Evolutionary conservation across 2,113 vertebrate genomes (phyloP).

Genomic region (Thamnaconus septentrionalis): DNA sequence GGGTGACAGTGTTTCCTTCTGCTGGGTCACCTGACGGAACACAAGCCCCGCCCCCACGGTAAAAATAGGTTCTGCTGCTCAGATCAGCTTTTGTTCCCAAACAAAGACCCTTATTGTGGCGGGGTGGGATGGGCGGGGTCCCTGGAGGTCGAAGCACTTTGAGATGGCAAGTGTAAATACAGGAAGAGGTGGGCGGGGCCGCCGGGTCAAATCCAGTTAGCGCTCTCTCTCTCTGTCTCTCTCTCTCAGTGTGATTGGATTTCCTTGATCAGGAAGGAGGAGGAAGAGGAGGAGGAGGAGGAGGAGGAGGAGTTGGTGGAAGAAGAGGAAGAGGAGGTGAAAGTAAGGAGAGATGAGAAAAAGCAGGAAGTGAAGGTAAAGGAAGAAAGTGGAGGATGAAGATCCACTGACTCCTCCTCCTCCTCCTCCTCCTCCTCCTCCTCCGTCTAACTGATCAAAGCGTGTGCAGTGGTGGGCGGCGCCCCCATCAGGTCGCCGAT

Average conservation of each 20-base stretch:
- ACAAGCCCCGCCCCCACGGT: slow-evolving; percentile 11
- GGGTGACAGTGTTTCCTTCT: slow-evolving; percentile 4
- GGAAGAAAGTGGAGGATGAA: too few relatives aligned
- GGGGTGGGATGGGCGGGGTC: slow-evolving; percentile 14
- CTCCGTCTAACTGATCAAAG: too few relatives aligned
- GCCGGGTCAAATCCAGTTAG: slow-evolving; percentile 61
- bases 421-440: too few relatives aligned
- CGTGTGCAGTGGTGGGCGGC: too few relatives aligned
- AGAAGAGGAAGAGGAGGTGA: too few relatives aligned
- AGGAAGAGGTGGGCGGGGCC: too few relatives aligned
- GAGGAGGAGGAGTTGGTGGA: too few relatives aligned
- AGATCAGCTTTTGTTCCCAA: slow-evolving; percentile 23
- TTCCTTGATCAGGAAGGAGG: slow-evolving; percentile 45
- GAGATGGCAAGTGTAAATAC: slow-evolving; percentile 55
- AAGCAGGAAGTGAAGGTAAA: slow-evolving; percentile 13
- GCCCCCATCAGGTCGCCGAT: too few relatives aligned
- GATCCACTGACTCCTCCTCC: too few relatives aligned
- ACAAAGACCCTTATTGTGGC: slow-evolving; percentile 16
- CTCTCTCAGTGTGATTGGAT: too few relatives aligned
- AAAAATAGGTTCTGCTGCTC: slow-evolving; percentile 1
- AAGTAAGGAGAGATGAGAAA: background rate
- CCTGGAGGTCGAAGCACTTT: slow-evolving; percentile 50
- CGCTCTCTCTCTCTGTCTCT: too few relatives aligned
- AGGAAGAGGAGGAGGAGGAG: too few relatives aligned
- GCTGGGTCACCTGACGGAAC: slow-evolving; percentile 7